Conservation (phyloP, 2,888 invertebrate genomes). For the Urechis unicinctus region DNA sequence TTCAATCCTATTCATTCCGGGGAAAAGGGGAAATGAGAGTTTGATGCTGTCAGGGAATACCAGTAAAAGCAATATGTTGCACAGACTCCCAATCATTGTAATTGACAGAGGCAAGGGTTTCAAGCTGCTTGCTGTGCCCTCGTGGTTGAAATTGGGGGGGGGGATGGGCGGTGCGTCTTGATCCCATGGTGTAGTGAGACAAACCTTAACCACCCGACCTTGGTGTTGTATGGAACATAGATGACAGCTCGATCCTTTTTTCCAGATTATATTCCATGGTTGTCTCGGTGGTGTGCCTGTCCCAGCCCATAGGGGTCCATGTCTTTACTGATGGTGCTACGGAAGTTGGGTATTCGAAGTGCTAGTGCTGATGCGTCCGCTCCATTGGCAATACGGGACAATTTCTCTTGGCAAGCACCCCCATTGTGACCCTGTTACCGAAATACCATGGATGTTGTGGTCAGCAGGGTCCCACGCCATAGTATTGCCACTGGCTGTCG, state of each 20-base stretch:
- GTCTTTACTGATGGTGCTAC: background rate
- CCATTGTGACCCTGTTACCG: conserved; percentile 9
- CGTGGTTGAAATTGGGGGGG: background rate
- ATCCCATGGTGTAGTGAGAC: conserved; percentile 1
- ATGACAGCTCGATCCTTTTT: conserved; percentile 2
- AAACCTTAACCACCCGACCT: background rate
- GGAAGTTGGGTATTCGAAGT: background rate
- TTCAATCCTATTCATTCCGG: background rate
- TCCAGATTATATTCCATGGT: conserved; percentile 1
- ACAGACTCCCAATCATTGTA: background rate
- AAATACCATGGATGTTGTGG: conserved; percentile 7
- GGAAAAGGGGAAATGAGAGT: background rate
- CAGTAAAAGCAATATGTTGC: background rate
- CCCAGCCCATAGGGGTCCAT: background rate
- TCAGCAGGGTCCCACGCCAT: conserved; percentile 6
- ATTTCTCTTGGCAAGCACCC: background rate
- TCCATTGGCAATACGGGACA: conserved; percentile 4
- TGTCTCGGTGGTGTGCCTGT: background rate
- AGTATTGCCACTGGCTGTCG: conserved; percentile 6
- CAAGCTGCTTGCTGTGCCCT: background rate
- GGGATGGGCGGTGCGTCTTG: background rate
- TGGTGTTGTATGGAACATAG: background rate
- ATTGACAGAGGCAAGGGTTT: background rate
- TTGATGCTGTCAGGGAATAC: background rate
- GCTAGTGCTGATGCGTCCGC: background rate